phyloP scores from a whole-genome alignment of 2,888 invertebrate species.

The Mimumesa dahlbomi region DNA sequence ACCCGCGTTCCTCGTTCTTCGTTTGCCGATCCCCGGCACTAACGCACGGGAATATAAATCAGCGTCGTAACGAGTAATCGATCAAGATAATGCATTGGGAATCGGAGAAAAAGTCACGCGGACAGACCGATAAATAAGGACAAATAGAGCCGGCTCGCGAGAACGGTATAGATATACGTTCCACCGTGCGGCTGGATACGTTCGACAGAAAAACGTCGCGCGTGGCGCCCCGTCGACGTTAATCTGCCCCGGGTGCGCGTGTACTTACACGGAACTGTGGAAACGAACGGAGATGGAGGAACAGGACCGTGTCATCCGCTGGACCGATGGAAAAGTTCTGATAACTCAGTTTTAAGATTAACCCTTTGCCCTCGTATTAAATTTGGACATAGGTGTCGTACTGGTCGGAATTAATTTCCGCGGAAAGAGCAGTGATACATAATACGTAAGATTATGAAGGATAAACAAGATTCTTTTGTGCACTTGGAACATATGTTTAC shows the following conservation, averaged over 20 bases:
- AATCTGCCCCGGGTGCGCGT: conserved; percentile 43
- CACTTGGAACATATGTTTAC: too few relatives aligned
- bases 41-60: conserved; percentile 65
- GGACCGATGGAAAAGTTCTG: too few relatives aligned
- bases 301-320: too few relatives aligned
- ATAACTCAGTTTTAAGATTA: too few relatives aligned
- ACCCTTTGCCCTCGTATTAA: too few relatives aligned
- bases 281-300: background rate
- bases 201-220: conserved; percentile 58
- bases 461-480: too few relatives aligned
- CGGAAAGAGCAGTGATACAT: too few relatives aligned
- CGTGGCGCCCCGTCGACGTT: conserved; percentile 56
- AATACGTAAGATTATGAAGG: too few relatives aligned
- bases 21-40: conserved; percentile 26
- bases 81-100: conserved; percentile 66
- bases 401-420: too few relatives aligned
- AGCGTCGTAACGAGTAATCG: conserved; percentile 68
- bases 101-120: conserved; percentile 60
- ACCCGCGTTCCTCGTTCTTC: conserved; percentile 21
- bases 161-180: too few relatives aligned
- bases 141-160: conserved; percentile 57
- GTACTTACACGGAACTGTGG: conserved; percentile 33
- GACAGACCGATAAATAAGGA: conserved; percentile 64
- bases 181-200: conserved; percentile 32
- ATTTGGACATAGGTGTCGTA: too few relatives aligned